Evolutionary conservation across 2,888 invertebrate genomes (phyloP), one percentile per base, ranked within the genome.

Genomic region (Glomeris marginata): DNA sequence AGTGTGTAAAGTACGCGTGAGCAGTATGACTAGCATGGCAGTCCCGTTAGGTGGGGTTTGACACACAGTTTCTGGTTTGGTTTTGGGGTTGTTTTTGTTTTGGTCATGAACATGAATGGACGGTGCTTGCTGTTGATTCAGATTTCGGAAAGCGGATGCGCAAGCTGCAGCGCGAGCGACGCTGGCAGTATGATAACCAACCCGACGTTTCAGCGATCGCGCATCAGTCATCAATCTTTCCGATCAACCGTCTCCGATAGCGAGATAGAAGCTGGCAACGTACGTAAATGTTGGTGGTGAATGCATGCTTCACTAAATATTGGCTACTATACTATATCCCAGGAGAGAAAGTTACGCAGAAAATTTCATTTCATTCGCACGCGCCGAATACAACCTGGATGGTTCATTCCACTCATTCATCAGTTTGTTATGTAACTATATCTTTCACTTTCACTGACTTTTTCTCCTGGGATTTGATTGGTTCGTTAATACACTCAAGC

Each of bases 221-320:
- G 78, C 68, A 77, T 76, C 66, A 81, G 74, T 62, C 77, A 80
- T 69, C 79, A 83, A 61, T 62, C 65, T 50, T 65, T 68, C 49
- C 80, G 90, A 65, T 87, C 88, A 61, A 86, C 90, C 60, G 84
- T 90, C 63, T 92, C 91, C 61, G 92, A 92, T 70, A 90, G 88
- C 64, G 92, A 92, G 74, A 83, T 85, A 66, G 84, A 86, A 71
- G 79, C 83, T 66, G 78, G 82, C 69, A 83, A 84, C 75, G 86
- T 87, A 77, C 80, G 80, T 77, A n/a, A 28, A n/a, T n/a, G n/a
- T n/a, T 33, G n/a, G 6, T 5, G 5, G 3, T 28, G 4, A 28
- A 8, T 28, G 28, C 28, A 28, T 8, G 28, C 28, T 28, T 28
- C 28, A 8, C 28, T 28, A 3, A 3, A 8, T 28, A 28, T 28